These are phyloP conservation scores for Gastrophryne carolinensis DNA, from an alignment of 2,797 vertebrate genomes.

Conservation along the genomic window DNA sequence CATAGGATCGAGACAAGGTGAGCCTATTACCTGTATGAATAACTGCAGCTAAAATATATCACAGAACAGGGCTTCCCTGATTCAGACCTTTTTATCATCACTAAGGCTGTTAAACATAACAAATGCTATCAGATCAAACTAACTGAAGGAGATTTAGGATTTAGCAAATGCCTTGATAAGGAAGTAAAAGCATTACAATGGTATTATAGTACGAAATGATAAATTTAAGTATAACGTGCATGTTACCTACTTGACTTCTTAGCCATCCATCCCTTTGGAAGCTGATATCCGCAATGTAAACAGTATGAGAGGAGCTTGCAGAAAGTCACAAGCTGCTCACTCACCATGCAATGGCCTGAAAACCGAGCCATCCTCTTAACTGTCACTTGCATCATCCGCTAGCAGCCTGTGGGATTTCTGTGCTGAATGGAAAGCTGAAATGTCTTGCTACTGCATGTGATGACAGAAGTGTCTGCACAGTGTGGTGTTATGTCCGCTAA, in stretches of 20 bases:
- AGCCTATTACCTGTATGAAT: too few species aligned
- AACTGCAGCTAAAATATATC: too few species aligned
- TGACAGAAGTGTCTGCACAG: constrained; percentile 37
- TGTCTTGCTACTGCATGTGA: constrained; percentile 34
- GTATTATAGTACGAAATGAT: too few species aligned
- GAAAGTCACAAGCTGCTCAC: constrained; percentile 3
- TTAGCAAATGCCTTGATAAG: too few species aligned
- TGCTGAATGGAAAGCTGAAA: constrained; percentile 4
- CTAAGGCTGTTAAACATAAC: too few species aligned
- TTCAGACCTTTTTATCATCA: too few species aligned
- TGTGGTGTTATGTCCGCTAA: too few species aligned
- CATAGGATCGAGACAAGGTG: too few species aligned
- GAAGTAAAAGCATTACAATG: too few species aligned
- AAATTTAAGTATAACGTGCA: background rate
- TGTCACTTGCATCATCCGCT: constrained; percentile 48
- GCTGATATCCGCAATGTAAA: background rate
- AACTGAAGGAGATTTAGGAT: too few species aligned
- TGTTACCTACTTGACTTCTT: constrained; percentile 15
- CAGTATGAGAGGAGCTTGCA: background rate
- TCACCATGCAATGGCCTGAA: constrained; percentile 7
- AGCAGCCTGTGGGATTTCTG: constrained; percentile 38
- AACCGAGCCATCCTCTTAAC: constrained; percentile 40
- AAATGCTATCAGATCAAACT: too few species aligned
- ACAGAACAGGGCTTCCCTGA: too few species aligned
- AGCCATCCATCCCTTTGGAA: background rate